Conservation (phyloP, 2,888 invertebrate species). For the Tipula helvola region DNA sequence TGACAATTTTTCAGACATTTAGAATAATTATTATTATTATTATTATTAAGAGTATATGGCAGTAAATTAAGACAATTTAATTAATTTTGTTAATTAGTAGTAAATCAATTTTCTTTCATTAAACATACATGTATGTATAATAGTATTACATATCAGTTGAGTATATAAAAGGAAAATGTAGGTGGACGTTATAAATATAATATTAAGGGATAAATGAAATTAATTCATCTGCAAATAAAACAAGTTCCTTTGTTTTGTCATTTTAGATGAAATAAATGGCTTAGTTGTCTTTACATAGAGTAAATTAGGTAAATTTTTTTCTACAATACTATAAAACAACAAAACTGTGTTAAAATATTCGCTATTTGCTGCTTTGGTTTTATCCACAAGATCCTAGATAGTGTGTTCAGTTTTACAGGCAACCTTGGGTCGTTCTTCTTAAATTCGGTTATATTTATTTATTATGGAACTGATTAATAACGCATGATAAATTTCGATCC, state of each 20-base stretch:
- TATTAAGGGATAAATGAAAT: background rate
- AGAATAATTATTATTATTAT: background rate
- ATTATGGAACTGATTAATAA: no score
- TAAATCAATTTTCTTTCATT: conserved; percentile 4
- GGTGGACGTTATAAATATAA: no score
- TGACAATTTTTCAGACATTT: background rate
- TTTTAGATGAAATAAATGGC: background rate
- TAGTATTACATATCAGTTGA: background rate
- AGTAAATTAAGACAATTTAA: conserved; percentile 6
- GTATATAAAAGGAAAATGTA: background rate
- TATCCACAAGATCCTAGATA: no score
- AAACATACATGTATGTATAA: background rate
- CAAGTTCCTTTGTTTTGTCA: background rate
- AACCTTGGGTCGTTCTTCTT: no score
- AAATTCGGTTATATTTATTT: no score
- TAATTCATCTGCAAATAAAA: background rate
- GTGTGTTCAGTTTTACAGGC: no score
- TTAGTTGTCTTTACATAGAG: background rate
- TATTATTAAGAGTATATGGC: background rate
- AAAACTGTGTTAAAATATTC: no score
- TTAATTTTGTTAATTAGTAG: conserved; percentile 9
- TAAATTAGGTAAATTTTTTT: no score
- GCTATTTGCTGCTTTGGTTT: no score
- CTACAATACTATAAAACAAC: no score
- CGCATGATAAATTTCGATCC: no score